These are phyloP conservation scores for Callyntrura sp. DNA, from an alignment of 2,888 invertebrate genomes.

Conservation along the genomic window DNA sequence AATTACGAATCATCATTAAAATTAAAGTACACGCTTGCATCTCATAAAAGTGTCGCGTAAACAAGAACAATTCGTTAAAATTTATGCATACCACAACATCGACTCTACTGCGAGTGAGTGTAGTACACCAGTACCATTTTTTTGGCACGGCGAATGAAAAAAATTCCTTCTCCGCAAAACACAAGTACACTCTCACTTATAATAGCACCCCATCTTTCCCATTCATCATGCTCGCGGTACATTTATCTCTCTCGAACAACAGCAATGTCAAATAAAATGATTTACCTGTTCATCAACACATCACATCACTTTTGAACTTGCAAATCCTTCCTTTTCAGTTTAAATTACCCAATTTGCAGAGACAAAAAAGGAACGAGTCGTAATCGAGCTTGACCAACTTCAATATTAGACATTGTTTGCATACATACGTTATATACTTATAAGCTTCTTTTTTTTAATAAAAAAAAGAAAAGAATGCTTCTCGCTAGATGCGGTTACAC, in stretches of 20 bases:
- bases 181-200: background rate
- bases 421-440: background rate
- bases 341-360: constrained; percentile 78
- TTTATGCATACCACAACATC: background rate
- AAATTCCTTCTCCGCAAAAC: background rate
- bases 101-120: background rate
- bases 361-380: constrained; percentile 73
- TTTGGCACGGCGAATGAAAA: background rate
- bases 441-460: constrained; percentile 11
- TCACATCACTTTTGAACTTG: constrained; percentile 72
- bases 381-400: constrained; percentile 77
- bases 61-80: background rate
- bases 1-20: constrained; percentile 41
- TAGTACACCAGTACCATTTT: too few relatives aligned
- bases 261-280: constrained; percentile 75
- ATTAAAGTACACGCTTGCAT: background rate
- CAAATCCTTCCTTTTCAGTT: constrained; percentile 78
- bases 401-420: constrained; percentile 45
- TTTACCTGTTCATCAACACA: constrained; percentile 78
- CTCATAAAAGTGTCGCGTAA: background rate
- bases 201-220: background rate
- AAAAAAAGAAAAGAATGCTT: constrained; percentile 2
- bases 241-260: constrained; percentile 15
- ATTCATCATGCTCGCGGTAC: constrained; percentile 37
- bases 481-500: background rate